Conservation (phyloP, 2,888 invertebrate species). For the Nomada goodeniana region DNA sequence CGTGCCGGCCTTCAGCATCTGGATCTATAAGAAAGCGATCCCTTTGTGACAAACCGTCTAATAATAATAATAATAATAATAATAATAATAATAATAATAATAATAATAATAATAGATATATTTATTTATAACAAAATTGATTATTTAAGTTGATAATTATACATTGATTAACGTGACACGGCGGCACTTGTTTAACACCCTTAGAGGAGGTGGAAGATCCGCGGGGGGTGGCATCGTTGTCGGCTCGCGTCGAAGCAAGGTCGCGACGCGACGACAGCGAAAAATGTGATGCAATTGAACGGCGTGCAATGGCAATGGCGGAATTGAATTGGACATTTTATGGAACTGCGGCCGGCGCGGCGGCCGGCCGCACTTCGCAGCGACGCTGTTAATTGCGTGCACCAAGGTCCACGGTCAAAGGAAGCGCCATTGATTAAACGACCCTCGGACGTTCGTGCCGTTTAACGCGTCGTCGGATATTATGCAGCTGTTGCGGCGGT, state of each 20-base stretch:
- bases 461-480: slow-evolving; percentile 54
- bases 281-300: not conserved
- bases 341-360: slow-evolving; percentile 34
- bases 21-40: slow-evolving; percentile 81
- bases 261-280: not conserved
- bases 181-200: no score
- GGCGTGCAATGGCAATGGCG: not conserved
- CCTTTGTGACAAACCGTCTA: no score
- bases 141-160: no score
- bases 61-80: no score
- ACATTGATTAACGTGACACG: no score
- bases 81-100: no score
- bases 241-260: not conserved
- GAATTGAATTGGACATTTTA: slow-evolving; percentile 19
- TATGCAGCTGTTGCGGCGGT: slow-evolving; percentile 27
- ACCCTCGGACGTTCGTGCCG: slow-evolving; percentile 59
- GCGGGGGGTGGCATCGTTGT: not conserved
- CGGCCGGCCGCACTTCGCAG: slow-evolving; percentile 25
- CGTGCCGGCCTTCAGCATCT: slow-evolving; percentile 90
- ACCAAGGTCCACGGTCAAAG: slow-evolving; percentile 72
- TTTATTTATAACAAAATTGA: no score
- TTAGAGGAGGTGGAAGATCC: no score
- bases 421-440: slow-evolving; percentile 69
- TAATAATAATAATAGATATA: no score
- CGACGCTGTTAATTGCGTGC: slow-evolving; percentile 54